Evolutionary conservation across 2,113 vertebrate genomes (phyloP).

Genomic region (Barbus barbus): DNA sequence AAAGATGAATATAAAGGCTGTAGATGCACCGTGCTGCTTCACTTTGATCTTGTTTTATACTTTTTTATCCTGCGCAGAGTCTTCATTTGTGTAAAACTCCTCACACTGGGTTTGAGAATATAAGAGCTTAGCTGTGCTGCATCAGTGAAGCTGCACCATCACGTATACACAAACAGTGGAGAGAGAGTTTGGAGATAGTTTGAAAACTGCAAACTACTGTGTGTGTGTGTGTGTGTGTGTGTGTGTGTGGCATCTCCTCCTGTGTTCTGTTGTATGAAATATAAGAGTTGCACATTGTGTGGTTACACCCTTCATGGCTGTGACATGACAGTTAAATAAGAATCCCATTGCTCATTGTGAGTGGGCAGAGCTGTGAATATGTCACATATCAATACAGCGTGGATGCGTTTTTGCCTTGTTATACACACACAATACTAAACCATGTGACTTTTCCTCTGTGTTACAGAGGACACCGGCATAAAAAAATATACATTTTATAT

Average conservation of each 20-base stretch:
- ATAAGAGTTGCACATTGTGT: slow-evolving; percentile 18
- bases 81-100: slow-evolving; percentile 46
- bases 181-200: not conserved
- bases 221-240: not conserved
- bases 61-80: slow-evolving; percentile 31
- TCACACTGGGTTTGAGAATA: slow-evolving; percentile 29
- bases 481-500: too few relatives aligned
- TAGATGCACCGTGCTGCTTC: slow-evolving; percentile 27
- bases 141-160: slow-evolving; percentile 10
- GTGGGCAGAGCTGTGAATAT: not conserved
- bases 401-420: not conserved
- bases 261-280: slow-evolving; percentile 22
- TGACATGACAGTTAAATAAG: slow-evolving; percentile 1
- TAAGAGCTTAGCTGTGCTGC: not conserved
- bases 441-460: too few relatives aligned
- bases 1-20: slow-evolving; percentile 38
- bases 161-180: not conserved
- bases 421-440: not conserved
- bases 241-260: not conserved
- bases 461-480: too few relatives aligned
- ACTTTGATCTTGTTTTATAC: slow-evolving; percentile 47
- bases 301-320: not conserved
- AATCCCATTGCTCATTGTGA: not conserved
- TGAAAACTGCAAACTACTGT: not conserved
- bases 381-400: slow-evolving; percentile 6